phyloP scores from a whole-genome alignment of 1,140 invertebrate genomes.

The Littorina saxatilis region DNA sequence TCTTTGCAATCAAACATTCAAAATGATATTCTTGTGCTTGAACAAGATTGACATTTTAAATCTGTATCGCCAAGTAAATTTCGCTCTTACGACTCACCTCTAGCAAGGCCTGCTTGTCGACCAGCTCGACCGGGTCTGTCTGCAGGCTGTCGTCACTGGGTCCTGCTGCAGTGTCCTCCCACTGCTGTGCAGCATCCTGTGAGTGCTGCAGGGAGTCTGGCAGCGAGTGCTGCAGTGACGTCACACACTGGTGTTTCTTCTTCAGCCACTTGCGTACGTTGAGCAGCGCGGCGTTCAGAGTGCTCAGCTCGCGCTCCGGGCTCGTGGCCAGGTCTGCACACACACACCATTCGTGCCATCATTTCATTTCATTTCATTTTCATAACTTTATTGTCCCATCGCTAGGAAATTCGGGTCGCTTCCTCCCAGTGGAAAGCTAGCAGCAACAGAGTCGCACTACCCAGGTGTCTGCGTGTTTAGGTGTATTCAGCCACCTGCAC shows the following conservation, averaged over 20 bases:
- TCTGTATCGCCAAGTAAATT: too few relatives aligned
- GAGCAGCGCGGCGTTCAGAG: slow-evolving; percentile 27
- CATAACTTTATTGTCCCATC: too few relatives aligned
- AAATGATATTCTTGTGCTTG: too few relatives aligned
- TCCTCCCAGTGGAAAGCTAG: too few relatives aligned
- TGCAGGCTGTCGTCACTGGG: not conserved
- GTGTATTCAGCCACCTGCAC: too few relatives aligned
- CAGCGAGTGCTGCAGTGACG: not conserved
- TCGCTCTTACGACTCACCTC: not conserved
- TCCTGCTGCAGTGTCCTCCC: not conserved
- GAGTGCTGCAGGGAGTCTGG: not conserved
- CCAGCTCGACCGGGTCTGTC: not conserved
- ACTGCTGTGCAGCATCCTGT: too few relatives aligned
- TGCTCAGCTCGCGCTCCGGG: slow-evolving; percentile 39
- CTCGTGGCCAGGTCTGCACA: slow-evolving; percentile 37
- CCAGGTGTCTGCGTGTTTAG: too few relatives aligned
- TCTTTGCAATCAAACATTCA: too few relatives aligned
- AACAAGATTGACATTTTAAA: too few relatives aligned
- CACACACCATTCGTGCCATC: not conserved
- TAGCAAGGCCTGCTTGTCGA: not conserved
- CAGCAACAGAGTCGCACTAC: too few relatives aligned
- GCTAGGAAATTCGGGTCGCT: too few relatives aligned
- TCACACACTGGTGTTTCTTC: slow-evolving; percentile 18
- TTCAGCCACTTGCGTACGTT: slow-evolving; percentile 39
- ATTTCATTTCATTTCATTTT: too few relatives aligned